phyloP scores from a whole-genome alignment of 1,140 invertebrate genomes.

The Charaxes varanes region DNA sequence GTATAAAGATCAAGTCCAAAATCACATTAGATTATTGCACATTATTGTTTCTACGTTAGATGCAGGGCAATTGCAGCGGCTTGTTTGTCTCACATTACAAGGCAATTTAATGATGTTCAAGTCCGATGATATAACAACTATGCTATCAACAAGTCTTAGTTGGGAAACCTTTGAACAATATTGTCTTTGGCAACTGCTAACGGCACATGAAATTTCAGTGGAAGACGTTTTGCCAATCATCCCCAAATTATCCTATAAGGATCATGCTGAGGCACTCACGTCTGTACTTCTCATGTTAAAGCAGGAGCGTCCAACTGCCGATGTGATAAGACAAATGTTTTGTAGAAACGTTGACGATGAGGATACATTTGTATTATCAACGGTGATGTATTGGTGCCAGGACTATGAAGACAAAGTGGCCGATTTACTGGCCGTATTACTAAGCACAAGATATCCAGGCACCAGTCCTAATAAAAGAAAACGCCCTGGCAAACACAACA shows the following conservation, averaged over 20 bases:
- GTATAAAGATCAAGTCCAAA: slow-evolving; percentile 90
- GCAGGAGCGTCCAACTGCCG: slow-evolving; percentile 91
- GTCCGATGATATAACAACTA: slow-evolving; percentile 80
- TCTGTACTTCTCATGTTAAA: slow-evolving; percentile 92
- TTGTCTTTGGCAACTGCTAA: slow-evolving; percentile 95
- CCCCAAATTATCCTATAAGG: slow-evolving; percentile 89
- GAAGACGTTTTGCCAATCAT: slow-evolving; percentile 92
- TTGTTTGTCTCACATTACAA: slow-evolving; percentile 93
- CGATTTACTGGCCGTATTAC: slow-evolving; percentile 85
- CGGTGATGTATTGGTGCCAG: slow-evolving; percentile 94
- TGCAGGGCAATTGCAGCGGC: slow-evolving; percentile 89
- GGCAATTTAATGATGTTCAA: slow-evolving; percentile 89
- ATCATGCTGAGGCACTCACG: slow-evolving; percentile 94
- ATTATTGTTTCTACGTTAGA: slow-evolving; percentile 92
- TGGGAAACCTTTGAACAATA: slow-evolving; percentile 99
- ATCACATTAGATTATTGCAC: slow-evolving; percentile 89
- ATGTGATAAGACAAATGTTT: slow-evolving; percentile 89
- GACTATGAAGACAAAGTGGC: slow-evolving; percentile 92
- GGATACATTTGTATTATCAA: slow-evolving; percentile 90
- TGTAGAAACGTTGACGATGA: slow-evolving; percentile 84
- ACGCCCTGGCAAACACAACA: slow-evolving; percentile 80
- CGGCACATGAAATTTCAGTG: slow-evolving; percentile 93
- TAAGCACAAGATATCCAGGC: slow-evolving; percentile 86
- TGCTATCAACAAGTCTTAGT: slow-evolving; percentile 87
- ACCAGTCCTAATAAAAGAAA: slow-evolving; percentile 94